phyloP scores from a whole-genome alignment of 2,888 invertebrate species.

The Cheilosia scutellata region DNA sequence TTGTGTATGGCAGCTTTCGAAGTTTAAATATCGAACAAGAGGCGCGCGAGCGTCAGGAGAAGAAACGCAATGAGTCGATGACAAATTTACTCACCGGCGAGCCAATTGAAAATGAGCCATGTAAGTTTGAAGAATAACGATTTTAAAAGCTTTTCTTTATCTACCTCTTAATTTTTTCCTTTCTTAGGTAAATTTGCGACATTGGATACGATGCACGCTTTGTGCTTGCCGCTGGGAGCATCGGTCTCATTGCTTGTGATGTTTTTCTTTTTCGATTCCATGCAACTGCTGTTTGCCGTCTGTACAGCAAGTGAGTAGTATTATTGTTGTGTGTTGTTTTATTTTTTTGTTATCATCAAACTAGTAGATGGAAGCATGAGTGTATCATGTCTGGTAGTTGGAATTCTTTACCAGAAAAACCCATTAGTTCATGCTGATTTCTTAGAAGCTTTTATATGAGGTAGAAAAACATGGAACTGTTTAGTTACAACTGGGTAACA shows the following conservation, averaged over 20 bases:
- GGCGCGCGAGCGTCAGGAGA: slow-evolving; percentile 92
- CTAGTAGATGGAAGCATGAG: background rate
- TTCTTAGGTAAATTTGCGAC: slow-evolving; percentile 92
- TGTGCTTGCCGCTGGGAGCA: slow-evolving; percentile 97
- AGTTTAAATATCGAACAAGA: slow-evolving; percentile 98
- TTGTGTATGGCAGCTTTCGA: slow-evolving; percentile 98
- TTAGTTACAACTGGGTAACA: too few relatives aligned
- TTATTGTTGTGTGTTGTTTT: background rate
- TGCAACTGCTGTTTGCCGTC: slow-evolving; percentile 98
- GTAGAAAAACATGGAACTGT: too few relatives aligned
- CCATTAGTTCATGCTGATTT: background rate
- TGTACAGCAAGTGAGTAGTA: slow-evolving; percentile 96
- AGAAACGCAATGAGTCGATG: slow-evolving; percentile 87
- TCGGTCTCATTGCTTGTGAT: slow-evolving; percentile 97
- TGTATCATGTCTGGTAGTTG: background rate
- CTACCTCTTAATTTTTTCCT: slow-evolving; percentile 26
- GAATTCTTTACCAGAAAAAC: background rate
- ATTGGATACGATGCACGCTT: slow-evolving; percentile 97
- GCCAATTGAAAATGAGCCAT: slow-evolving; percentile 84
- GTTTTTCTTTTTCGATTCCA: slow-evolving; percentile 99
- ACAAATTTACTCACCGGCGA: slow-evolving; percentile 84
- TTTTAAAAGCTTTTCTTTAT: background rate
- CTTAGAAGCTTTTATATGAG: too few relatives aligned
- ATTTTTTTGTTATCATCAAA: background rate
- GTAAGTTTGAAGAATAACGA: slow-evolving; percentile 81